Evolutionary conservation across 2,888 invertebrate genomes (phyloP), one percentile per base, ranked within the genome.

Genomic region (Drosophila affinis): DNA sequence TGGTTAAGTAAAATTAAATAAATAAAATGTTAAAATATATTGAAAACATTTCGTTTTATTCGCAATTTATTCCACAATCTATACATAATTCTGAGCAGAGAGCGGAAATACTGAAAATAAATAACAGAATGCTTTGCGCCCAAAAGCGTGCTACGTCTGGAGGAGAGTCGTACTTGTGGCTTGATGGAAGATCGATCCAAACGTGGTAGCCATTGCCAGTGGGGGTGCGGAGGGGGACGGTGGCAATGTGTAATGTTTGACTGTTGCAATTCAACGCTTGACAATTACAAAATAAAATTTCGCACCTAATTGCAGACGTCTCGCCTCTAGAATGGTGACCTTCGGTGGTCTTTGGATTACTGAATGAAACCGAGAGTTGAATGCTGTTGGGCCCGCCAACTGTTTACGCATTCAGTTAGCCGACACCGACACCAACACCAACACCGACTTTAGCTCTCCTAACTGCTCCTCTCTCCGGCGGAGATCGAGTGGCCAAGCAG

Each of bases 351-450:
- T 18, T n/a, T 18, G 24, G 24, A 24, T 5, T 24, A 24, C 57
- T 63, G 57, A 72, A 71, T 73, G 63, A 71, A 72, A 73, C 17
- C 71, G 57, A 72, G 71, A 73, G 52, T 39, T 32, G 29, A 57
- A 29, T 32, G 18, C 46, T 24, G 24, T 10, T n/a, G 32, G 47
- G 46, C 27, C 54, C 39, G 39, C 21, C 46, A 44, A 62, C 48
- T 78, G 75, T 88, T 81, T 72, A 76, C 74, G 77, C 62, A 76
- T 69, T 74, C 75, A 82, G 75, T 86, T 83, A 88, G 85, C 82
- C 65, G 39, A 29, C 9, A 9, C 29, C 24, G 4, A 12, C 39
- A 6, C 82, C 65, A 29, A 29, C 9, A 9, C 29, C 24, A 12
- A 12, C 39, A 6, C 14, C 6, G 34, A n/a, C 34, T 1, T 12